Percentiles rank a stretch among this genome's conserved stretches.
Conservation (phyloP, 2,888 invertebrate species). For the Ischnus inquisitorius region DNA sequence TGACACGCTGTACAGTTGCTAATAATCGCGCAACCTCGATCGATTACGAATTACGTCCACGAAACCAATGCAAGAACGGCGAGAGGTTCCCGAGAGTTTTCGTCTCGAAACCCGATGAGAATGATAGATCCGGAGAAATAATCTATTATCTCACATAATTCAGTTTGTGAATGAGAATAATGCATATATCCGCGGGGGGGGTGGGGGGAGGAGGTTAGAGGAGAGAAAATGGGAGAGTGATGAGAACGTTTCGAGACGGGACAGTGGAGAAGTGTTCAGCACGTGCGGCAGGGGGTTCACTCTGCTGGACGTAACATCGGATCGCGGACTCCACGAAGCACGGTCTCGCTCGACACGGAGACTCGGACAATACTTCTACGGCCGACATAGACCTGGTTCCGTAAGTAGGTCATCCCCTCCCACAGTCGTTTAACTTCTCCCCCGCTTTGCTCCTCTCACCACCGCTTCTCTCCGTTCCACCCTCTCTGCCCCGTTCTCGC, state of each 20-base stretch:
- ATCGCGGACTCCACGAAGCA: slow-evolving; percentile 14
- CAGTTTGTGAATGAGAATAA: slow-evolving; percentile 27
- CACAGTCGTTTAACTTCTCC: slow-evolving; percentile 57
- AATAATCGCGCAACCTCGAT: slow-evolving; percentile 52
- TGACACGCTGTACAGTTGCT: neutral
- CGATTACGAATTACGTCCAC: slow-evolving; percentile 60
- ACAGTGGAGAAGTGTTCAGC: slow-evolving; percentile 33
- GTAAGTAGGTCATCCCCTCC: slow-evolving; percentile 93
- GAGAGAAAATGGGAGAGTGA: neutral
- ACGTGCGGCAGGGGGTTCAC: slow-evolving; percentile 59
- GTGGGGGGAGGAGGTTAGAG: neutral
- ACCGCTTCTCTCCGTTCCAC: slow-evolving; percentile 69
- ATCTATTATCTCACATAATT: slow-evolving; percentile 26
- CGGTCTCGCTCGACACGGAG: slow-evolving; percentile 65
- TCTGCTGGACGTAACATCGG: slow-evolving; percentile 57
- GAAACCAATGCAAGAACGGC: slow-evolving; percentile 12
- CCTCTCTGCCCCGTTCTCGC: slow-evolving; percentile 59
- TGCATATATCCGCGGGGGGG: neutral
- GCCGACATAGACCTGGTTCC: slow-evolving; percentile 96
- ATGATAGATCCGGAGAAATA: neutral
- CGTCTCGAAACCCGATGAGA: too few species aligned
- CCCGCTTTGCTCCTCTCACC: slow-evolving; percentile 47
- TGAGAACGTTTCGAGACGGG: slow-evolving; percentile 27
- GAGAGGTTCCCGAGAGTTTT: neutral
- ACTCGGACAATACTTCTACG: slow-evolving; percentile 84